Evolutionary conservation across 1,140 invertebrate genomes (phyloP), one percentile per base, ranked within the genome.

Genomic region (Leptopilina clavipes): DNA sequence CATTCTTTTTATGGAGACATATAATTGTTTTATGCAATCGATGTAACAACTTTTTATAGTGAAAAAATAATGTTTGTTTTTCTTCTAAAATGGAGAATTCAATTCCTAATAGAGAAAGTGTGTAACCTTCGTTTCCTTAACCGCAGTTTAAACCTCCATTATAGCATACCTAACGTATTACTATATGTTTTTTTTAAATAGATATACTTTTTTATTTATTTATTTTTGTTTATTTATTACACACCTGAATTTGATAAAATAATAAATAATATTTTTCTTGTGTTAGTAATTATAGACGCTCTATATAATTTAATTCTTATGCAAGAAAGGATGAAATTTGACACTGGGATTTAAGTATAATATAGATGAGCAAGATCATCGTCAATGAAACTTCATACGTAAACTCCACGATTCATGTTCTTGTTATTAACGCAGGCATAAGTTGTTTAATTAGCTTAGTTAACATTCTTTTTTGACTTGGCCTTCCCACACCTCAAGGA

Each of bases 401-500:
- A 25, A 3, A 65, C 22, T 14, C 9, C 22, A 65, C 56, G 19
- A 3, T 22, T 59, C 22, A 19, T 18, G 14, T 59, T 25, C 11
- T 22, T 59, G 18, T 18, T 59, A 22, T 59, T 59, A 59, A 12
- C 17, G 54, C 22, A 22, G 6, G 25, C 22, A 11, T 19, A 59
- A 18, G 54, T 65, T 19, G 19, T 65, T 31, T 65, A 65, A 65
- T 65, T 65, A 65, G 19, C 56, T 65, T 65, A 54, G 22, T 65
- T 65, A 25, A 10, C 56, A 65, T 31, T 65, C 12, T 6, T 5
- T 40, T 25, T 65, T 3, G 22, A 12, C 19, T 6, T 19, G 11
- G 11, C 22, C 56, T 31, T 65, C 56, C 56, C 22, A 65, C 18
- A 65, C 18, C 10, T 70, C 22, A 75, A 56, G 74, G 12, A 79